Evolutionary conservation across 2,113 vertebrate species (phyloP).

Genomic region (Morone chrysops): DNA sequence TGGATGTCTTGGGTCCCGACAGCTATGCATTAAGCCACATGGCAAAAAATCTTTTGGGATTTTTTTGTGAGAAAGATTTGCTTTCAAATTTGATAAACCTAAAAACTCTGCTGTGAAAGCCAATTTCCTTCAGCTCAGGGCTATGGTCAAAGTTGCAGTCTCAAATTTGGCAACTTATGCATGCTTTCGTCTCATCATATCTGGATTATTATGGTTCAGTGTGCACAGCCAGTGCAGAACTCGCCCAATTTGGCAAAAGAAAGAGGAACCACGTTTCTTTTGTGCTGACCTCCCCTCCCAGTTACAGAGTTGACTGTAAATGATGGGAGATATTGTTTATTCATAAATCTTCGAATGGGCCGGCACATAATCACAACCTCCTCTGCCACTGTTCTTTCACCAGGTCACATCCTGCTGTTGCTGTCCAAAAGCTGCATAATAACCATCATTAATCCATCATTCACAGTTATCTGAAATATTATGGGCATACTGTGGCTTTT

Average conservation of each 20-base stretch:
- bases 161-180: conserved; percentile 37
- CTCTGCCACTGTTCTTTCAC: neutral
- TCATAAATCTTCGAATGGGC: neutral
- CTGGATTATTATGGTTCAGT: conserved; percentile 51
- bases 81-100: conserved; percentile 60
- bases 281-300: neutral
- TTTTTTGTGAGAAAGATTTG: neutral
- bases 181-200: conserved; percentile 45
- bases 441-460: neutral
- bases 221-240: neutral
- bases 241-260: conserved; percentile 11
- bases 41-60: conserved; percentile 1
- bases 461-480: neutral
- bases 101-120: conserved; percentile 62
- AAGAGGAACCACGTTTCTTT: neutral
- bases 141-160: conserved; percentile 43
- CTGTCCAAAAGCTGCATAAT: neutral
- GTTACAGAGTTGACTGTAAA: neutral
- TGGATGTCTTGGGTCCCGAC: neutral
- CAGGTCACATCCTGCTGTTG: neutral
- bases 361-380: neutral
- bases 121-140: conserved; percentile 57
- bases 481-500: neutral
- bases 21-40: conserved; percentile 13
- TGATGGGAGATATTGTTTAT: conserved; percentile 9